Evolutionary conservation across 2,888 invertebrate genomes (phyloP).

Genomic region (Drosophila anomelani): DNA sequence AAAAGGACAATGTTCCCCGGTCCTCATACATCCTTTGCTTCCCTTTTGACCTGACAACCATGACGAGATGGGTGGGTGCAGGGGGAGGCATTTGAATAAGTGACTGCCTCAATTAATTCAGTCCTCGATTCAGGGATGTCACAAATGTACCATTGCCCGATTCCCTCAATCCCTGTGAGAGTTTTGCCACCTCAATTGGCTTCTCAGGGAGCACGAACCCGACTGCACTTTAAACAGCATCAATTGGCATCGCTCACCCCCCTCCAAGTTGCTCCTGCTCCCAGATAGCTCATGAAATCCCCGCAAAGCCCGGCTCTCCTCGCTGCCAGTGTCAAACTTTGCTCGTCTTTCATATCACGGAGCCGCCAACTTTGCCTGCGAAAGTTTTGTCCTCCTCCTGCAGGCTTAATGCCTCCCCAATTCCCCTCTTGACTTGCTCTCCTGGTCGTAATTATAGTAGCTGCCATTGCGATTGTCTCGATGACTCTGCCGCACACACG

Average conservation of each 20-base stretch:
- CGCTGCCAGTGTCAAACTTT: conserved; percentile 58
- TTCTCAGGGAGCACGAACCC: conserved; percentile 30
- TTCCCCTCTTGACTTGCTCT: conserved; percentile 2
- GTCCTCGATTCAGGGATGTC: conserved; percentile 47
- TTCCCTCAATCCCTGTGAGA: conserved; percentile 16
- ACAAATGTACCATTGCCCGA: conserved; percentile 2
- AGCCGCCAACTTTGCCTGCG: conserved; percentile 65
- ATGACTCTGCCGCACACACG: conserved; percentile 64
- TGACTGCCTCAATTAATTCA: conserved; percentile 67
- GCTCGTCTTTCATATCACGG: conserved; percentile 75
- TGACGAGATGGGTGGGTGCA: not conserved
- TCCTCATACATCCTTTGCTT: conserved; percentile 9
- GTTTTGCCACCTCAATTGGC: conserved; percentile 41
- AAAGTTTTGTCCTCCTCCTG: conserved; percentile 52
- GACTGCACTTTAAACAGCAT: conserved; percentile 34
- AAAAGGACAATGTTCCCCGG: conserved; percentile 56
- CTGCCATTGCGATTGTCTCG: conserved; percentile 74
- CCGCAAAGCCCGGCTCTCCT: conserved; percentile 3
- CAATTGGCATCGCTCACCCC: conserved; percentile 26
- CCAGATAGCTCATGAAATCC: conserved; percentile 3
- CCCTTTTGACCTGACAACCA: conserved; percentile 31
- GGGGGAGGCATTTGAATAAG: conserved; percentile 8
- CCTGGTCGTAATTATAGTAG: conserved; percentile 68
- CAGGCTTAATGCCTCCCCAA: conserved; percentile 4
- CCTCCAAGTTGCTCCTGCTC: conserved; percentile 9